phyloP scores from a whole-genome alignment of 2,888 invertebrate species.

The Drosophila siamana region DNA sequence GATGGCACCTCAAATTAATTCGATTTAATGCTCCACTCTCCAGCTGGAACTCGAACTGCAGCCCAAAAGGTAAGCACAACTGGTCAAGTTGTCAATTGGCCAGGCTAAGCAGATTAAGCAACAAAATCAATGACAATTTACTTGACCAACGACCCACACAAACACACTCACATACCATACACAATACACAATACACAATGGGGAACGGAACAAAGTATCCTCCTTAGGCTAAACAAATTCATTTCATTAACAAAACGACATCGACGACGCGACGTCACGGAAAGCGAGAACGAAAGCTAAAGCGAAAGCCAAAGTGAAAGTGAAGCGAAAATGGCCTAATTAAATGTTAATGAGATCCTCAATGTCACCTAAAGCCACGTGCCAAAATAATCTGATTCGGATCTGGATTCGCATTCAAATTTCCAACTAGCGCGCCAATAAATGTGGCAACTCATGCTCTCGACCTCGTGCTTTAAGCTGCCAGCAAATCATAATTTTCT shows the following conservation, averaged over 20 bases:
- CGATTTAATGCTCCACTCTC: slow-evolving; percentile 73
- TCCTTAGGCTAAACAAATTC: slow-evolving; percentile 56
- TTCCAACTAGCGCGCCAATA: slow-evolving; percentile 1
- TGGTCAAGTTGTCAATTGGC: slow-evolving; percentile 28
- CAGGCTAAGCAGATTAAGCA: slow-evolving; percentile 67
- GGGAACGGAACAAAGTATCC: slow-evolving; percentile 38
- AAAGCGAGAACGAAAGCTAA: slow-evolving; percentile 32
- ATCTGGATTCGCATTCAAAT: slow-evolving; percentile 32
- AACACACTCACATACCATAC: too few species aligned
- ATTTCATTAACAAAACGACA: slow-evolving; percentile 56
- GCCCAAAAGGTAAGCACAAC: slow-evolving; percentile 42
- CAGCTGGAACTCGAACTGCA: slow-evolving; percentile 23
- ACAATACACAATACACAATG: slow-evolving; percentile 4
- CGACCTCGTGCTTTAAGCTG: slow-evolving; percentile 9
- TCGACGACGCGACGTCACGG: background rate
- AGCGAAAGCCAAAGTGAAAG: slow-evolving; percentile 25
- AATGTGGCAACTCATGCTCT: slow-evolving; percentile 20
- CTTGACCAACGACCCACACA: slow-evolving; percentile 42
- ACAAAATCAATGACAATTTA: slow-evolving; percentile 76
- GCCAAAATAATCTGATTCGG: slow-evolving; percentile 38
- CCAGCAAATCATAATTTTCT: slow-evolving; percentile 11
- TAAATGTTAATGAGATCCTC: slow-evolving; percentile 72
- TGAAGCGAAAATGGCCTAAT: slow-evolving; percentile 65
- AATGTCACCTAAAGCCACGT: slow-evolving; percentile 38
- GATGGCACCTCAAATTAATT: slow-evolving; percentile 71